A percentile compares a stretch with the other conserved stretches of the same genome.
These are phyloP conservation scores for Ara ararauna DNA, from an alignment of 2,797 vertebrate species.

Conservation along the genomic window DNA sequence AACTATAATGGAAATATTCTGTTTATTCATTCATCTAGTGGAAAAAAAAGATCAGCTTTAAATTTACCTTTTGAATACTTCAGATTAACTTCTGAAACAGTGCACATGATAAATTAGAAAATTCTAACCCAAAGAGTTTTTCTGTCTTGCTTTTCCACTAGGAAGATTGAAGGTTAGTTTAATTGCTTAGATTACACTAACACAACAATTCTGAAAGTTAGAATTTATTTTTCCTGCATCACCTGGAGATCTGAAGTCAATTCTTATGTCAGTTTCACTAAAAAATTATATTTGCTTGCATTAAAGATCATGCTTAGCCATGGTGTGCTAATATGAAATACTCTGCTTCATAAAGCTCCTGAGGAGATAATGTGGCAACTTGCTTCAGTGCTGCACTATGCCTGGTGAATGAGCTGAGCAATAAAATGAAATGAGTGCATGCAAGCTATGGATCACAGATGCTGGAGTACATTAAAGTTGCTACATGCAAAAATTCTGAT, in stretches of 20 bases:
- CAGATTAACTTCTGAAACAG: neutral
- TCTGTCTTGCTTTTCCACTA: neutral
- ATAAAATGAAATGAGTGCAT: neutral
- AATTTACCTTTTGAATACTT: constrained; percentile 12
- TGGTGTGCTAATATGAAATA: neutral
- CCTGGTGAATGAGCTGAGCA: neutral
- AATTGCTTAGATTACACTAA: constrained; percentile 30
- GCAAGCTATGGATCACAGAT: neutral
- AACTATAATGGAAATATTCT: neutral
- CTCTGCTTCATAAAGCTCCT: neutral
- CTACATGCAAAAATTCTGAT: neutral
- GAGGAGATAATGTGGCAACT: neutral
- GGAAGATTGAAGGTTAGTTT: constrained; percentile 5
- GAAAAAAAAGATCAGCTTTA: constrained; percentile 18
- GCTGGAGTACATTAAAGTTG: neutral
- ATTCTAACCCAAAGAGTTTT: neutral
- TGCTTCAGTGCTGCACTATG: neutral
- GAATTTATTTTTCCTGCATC: constrained; percentile 22
- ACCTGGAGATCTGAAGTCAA: neutral
- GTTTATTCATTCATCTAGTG: neutral
- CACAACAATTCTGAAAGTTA: constrained; percentile 13
- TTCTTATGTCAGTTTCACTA: constrained; percentile 11
- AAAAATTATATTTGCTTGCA: constrained; percentile 8
- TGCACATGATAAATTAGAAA: neutral
- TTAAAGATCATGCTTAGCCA: constrained; percentile 26